Evolutionary conservation across 2,797 vertebrate species (phyloP).

Genomic region (Scolopax bukidnonensis): DNA sequence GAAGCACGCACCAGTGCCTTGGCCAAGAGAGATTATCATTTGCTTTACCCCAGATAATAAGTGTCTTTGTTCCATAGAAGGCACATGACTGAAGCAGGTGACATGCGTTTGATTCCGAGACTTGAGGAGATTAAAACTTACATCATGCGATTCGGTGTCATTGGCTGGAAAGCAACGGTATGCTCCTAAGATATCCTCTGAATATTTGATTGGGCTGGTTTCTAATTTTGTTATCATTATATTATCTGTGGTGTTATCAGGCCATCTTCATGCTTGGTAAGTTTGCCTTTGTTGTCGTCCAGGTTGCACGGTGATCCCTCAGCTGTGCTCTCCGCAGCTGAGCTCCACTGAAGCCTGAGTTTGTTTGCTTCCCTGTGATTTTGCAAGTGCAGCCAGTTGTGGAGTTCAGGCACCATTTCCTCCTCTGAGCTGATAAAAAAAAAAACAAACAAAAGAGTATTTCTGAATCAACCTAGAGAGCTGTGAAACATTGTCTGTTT

Average conservation of each 20-base stretch:
- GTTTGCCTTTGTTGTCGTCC: not conserved
- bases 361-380: not conserved
- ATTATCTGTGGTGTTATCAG: not conserved
- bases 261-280: not conserved
- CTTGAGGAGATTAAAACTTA: not conserved
- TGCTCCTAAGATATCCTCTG: accelerated
- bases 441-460: not conserved
- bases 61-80: not conserved
- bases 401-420: not conserved
- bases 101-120: not conserved
- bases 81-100: not conserved
- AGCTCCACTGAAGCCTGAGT: not conserved
- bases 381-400: not conserved
- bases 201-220: not conserved
- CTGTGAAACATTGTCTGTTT: not conserved
- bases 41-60: not conserved
- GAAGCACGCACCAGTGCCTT: not conserved
- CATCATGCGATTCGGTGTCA: not conserved
- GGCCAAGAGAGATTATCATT: not conserved
- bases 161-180: not conserved
- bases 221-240: not conserved
- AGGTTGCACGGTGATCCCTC: not conserved
- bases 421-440: not conserved
- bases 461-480: not conserved
- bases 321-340: not conserved